phyloP scores from a whole-genome alignment of 2,113 vertebrate genomes.

The Puma concolor region DNA sequence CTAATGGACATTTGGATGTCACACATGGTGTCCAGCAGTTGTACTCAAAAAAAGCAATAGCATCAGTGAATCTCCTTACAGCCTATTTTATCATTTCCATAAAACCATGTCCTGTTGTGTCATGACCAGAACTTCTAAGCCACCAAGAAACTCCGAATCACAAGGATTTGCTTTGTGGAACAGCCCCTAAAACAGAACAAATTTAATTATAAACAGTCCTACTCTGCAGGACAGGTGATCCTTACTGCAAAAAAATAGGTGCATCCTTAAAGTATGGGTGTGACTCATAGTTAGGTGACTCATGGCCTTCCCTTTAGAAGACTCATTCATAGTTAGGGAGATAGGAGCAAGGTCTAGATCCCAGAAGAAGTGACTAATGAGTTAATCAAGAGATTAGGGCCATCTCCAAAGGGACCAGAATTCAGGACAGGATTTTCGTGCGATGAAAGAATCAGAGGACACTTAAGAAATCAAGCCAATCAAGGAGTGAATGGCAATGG shows the following conservation, averaged over 20 bases:
- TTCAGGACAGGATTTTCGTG: background rate
- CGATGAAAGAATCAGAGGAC: background rate
- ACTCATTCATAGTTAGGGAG: background rate
- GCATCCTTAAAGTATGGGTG: background rate
- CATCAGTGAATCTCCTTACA: background rate
- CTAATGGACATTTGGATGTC: background rate
- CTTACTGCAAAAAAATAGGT: background rate
- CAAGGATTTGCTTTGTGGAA: conserved; percentile 5
- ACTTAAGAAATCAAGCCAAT: background rate
- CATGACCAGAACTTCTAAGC: background rate
- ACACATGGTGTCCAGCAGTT: background rate
- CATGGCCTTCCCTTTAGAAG: background rate
- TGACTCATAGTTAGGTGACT: background rate
- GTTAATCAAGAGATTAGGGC: background rate
- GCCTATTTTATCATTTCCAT: conserved; percentile 14
- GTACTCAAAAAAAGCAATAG: background rate
- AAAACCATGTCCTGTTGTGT: background rate
- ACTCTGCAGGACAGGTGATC: background rate
- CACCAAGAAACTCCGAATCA: background rate
- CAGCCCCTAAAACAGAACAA: background rate
- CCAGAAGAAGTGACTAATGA: background rate
- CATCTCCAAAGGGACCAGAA: background rate
- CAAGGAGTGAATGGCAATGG: background rate
- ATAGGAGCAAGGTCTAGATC: background rate
- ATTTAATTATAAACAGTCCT: background rate